Evolutionary conservation across 1,140 invertebrate genomes (phyloP), one percentile per base, ranked within the genome.

Genomic region (Procambarus virginalis): DNA sequence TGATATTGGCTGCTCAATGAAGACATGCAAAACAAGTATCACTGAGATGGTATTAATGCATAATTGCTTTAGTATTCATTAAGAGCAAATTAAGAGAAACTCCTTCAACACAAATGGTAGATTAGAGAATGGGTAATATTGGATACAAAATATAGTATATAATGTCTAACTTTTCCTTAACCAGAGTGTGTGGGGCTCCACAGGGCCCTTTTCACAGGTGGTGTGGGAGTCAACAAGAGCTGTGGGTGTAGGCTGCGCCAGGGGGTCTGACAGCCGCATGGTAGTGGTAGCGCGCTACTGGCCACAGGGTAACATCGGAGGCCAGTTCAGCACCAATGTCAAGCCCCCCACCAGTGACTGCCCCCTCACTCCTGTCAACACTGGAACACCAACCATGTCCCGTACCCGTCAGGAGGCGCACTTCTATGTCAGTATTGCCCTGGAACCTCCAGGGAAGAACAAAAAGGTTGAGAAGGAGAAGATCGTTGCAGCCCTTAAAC

Each of bases 181-280:
- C 12, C 8, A 1, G 8, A 55, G 51, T 55, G 51, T 55, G 51
- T 55, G 34, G 34, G 34, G 34, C 34, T 55, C 51, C 8, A 10
- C 93, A 97, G 97, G 97, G 92, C 97, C 98, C 93, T 98, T 98
- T 93, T 98, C 97, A 0, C 97, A 98, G 94, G 95, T 98, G 93
- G 96, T 98, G n/a, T 98, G 98, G 98, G 95, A 96, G 49, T 95
- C 94, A 5, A 97, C 96, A 6, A 95, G 95, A 75, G 95, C 96
- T 92, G 96, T 98, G 93, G 98, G 98, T 0, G 95, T 98, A 5
- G 97, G 97, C 17, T 97, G 97, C 93, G 97, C 97, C 0, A 95
- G 96, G 73, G 96, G 96, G n/a, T 94, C 96, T 5, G 96, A 96
- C 6, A 97, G 97, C 3, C 92, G 92, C 34, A 93, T 93, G 46